Evolutionary conservation across 2,797 vertebrate species (phyloP), one percentile per base, ranked within the genome.

Genomic region (Graptemys geographica): DNA sequence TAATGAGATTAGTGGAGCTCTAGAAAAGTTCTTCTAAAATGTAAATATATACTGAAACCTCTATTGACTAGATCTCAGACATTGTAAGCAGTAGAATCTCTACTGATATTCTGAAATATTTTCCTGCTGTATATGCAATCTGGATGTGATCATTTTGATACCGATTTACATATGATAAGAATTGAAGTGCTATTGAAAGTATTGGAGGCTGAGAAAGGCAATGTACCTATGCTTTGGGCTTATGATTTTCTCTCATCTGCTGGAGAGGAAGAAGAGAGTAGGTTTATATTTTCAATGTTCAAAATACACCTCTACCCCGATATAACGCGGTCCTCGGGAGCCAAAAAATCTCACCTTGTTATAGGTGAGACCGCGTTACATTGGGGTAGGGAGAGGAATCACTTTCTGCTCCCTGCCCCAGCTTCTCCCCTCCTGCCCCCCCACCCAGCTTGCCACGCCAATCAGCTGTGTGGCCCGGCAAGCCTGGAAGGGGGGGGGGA

Each of bases 21-120:
- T 93, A 79, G 74, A 37, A 90, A 92, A 93, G 47, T 55, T 76
- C 41, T 86, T 82, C 51, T 59, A 72, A 49, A 44, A 72, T 55
- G 74, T 51, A 13, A 25, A 85, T 78, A 44, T 78, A 47, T 51
- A 72, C 28, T 25, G 85, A 56, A 23, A 74, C 56, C 25, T 15
- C 25, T 33, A n/a, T 47, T 69, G 5, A 13, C 52, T 12, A 25
- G 41, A n/a, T 51, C 6, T 59, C 16, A 74, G 9, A 3, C 11
- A 10, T 13, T 57, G 86, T n/a, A 21, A 33, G 21, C 8, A 19
- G 55, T 31, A 19, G 16, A 8, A 37, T 69, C 10, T 65, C 15
- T 80, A 5, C 3, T 13, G 3, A 1, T 72, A 2, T 69, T 90
- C 82, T 90, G 27, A 78, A 55, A 89, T 51, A 3, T 57, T 5